Conservation (phyloP, 2,113 vertebrate genomes). For the Halichoeres trimaculatus region DNA sequence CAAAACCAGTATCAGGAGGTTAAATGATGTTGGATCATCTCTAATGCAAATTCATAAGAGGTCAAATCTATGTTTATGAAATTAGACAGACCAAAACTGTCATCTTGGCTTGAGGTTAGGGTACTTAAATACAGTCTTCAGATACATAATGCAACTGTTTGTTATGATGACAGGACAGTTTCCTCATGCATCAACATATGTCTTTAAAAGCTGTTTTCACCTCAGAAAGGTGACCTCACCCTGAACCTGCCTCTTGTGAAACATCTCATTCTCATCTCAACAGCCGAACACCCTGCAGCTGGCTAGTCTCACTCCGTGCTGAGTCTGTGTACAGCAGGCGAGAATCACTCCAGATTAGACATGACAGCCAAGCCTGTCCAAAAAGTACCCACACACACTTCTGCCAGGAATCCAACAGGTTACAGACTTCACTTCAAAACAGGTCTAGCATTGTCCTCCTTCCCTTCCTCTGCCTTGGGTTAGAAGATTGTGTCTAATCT, state of each 20-base stretch:
- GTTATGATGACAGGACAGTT: neutral
- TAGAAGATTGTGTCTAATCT: neutral
- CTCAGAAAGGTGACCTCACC: slow-evolving; percentile 32
- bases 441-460: neutral
- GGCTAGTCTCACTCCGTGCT: slow-evolving; percentile 42
- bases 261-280: slow-evolving; percentile 15
- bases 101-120: neutral
- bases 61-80: no score
- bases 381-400: slow-evolving; percentile 15
- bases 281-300: slow-evolving; percentile 39
- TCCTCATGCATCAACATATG: neutral
- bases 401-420: slow-evolving; percentile 29
- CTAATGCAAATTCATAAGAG: no score
- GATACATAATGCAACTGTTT: neutral
- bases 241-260: slow-evolving; percentile 52
- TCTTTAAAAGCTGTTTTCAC: slow-evolving; percentile 1
- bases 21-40: no score
- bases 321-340: slow-evolving; percentile 59
- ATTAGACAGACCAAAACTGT: neutral
- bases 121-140: neutral
- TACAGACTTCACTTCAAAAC: slow-evolving; percentile 9
- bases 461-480: neutral
- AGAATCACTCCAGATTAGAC: slow-evolving; percentile 56
- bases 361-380: slow-evolving; percentile 44
- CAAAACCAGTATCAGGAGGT: no score